Conservation (phyloP, 2,113 vertebrate species). For the Anser brachyrhynchus region DNA sequence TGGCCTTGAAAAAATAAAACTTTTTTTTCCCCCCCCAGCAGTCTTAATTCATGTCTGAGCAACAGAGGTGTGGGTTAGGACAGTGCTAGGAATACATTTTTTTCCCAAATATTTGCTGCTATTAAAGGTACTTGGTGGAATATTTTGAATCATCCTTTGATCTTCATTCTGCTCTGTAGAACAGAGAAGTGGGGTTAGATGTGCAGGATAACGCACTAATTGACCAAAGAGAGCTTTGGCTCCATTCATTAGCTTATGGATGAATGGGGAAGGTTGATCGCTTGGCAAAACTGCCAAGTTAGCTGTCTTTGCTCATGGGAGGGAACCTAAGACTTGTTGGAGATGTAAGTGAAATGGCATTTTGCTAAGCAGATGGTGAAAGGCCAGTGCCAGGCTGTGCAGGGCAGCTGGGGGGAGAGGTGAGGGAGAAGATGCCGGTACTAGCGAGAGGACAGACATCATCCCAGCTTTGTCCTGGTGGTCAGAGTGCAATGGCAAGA, state of each 20-base stretch:
- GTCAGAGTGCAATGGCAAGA: not conserved
- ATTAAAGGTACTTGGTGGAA: not conserved
- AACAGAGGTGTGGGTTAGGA: not conserved
- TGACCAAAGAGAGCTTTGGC: not conserved
- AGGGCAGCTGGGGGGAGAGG: not conserved
- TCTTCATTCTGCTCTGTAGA: conserved; percentile 9
- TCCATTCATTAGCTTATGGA: not conserved
- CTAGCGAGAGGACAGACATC: fast-evolving
- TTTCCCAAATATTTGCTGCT: not conserved
- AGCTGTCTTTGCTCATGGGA: not conserved
- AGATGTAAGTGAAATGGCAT: not conserved
- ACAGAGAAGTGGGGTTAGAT: not conserved
- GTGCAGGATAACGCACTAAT: not conserved
- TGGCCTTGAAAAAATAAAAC: not conserved
- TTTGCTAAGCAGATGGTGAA: not conserved
- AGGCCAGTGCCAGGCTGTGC: not conserved
- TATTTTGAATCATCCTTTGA: conserved; percentile 13
- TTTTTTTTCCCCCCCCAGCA: not conserved
- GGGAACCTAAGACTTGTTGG: not conserved
- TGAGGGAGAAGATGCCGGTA: not conserved
- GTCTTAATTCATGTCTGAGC: conserved; percentile 2
- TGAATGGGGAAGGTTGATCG: not conserved
- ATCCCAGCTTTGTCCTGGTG: not conserved
- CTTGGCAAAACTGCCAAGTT: not conserved
- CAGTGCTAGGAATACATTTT: not conserved